Evolutionary conservation across 2,888 invertebrate genomes (phyloP), one percentile per base, ranked within the genome.

Genomic region (Falcaria lacertinaria): DNA sequence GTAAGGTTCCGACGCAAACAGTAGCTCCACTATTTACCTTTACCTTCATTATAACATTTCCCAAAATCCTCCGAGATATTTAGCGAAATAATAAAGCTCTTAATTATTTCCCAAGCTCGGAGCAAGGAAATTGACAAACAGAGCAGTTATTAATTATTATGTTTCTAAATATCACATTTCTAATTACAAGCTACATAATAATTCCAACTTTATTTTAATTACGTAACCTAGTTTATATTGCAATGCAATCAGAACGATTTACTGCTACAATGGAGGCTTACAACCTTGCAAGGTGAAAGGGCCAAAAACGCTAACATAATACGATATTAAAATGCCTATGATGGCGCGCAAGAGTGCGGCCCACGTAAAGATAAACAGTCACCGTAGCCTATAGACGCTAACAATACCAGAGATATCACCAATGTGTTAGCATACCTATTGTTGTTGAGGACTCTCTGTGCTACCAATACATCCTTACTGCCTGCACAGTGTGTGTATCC

Each of bases 61-160:
- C n/a, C 47, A 47, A 45, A 39, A 52, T 41, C 47, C 47, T 50
- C 53, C 45, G 52, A 47, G 57, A 56, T 62, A 68, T 60, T 68
- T 58, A 57, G 52, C 55, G 48, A 65, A 61, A 57, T 56, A 47
- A 40, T 49, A 45, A 16, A 43, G 47, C 43, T 44, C 48, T 54
- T 60, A 64, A 60, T 63, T 51, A 68, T 56, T 59, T 64, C 64
- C 47, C 49, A 46, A 49, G 47, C 44, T 45, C 47, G 47, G 44
- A 47, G 39, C 53, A 59, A 61, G 63, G 13, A 16, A 15, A 13
- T 25, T 28, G 19, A 39, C 19, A 32, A 22, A 35, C 40, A 15
- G 35, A 36, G 32, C 32, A 25, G 28, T 40, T 19, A 44, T 40
- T 44, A n/a, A n/a, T n/a, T n/a, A n/a, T n/a, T n/a, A n/a, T n/a